phyloP scores from a whole-genome alignment of 2,888 invertebrate species.

The Ptycholaimellus sp. region DNA sequence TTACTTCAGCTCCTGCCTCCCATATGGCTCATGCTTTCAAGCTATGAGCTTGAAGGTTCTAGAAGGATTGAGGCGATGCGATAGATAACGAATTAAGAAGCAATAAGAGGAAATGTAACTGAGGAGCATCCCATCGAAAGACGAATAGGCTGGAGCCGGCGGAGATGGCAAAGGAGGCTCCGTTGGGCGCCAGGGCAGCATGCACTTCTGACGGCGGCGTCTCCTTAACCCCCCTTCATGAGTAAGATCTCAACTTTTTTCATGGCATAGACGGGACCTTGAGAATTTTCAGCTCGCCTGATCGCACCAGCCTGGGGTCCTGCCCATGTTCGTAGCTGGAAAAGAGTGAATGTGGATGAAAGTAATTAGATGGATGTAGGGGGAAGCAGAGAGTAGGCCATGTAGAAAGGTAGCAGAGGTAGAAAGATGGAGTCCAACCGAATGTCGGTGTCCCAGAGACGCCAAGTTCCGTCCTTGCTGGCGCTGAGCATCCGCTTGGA shows the following conservation, averaged over 20 bases:
- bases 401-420: too few species aligned
- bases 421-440: too few species aligned
- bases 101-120: too few species aligned
- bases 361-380: background rate
- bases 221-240: conserved; percentile 36
- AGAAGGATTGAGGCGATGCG: too few species aligned
- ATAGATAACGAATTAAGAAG: too few species aligned
- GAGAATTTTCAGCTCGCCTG: conserved; percentile 1
- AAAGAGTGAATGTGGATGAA: background rate
- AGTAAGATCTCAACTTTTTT: background rate
- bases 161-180: conserved; percentile 40
- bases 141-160: conserved; percentile 41
- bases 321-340: conserved; percentile 10
- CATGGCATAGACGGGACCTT: background rate
- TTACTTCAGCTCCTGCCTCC: too few species aligned
- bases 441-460: conserved; percentile 53
- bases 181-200: conserved; percentile 48
- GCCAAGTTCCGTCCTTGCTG: conserved; percentile 50
- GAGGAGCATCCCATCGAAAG: too few species aligned
- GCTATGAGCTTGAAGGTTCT: too few species aligned
- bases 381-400: background rate
- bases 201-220: conserved; percentile 10
- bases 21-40: too few species aligned
- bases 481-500: conserved; percentile 34
- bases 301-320: conserved; percentile 8